phyloP scores from a whole-genome alignment of 2,113 vertebrate genomes.

The Gallinago undulata region DNA sequence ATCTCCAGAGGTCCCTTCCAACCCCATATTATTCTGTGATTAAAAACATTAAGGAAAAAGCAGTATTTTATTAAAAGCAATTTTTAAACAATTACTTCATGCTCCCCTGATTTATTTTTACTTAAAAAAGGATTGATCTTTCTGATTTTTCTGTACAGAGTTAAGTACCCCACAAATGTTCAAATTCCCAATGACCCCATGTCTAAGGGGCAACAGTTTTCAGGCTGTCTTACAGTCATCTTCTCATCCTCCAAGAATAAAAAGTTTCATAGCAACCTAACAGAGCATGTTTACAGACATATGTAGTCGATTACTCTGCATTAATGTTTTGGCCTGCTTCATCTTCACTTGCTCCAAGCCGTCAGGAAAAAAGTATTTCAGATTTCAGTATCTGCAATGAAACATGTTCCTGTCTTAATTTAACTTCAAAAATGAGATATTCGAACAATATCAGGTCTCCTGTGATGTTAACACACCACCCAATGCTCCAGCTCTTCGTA shows the following conservation, averaged over 20 bases:
- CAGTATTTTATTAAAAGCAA: not conserved
- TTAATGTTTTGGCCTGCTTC: slow-evolving; percentile 31
- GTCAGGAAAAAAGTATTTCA: slow-evolving; percentile 27
- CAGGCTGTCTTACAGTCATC: not conserved
- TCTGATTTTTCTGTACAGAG: not conserved
- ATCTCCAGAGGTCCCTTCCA: too few species aligned
- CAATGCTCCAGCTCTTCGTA: not conserved
- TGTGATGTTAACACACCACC: not conserved
- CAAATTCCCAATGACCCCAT: not conserved
- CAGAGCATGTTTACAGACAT: slow-evolving; percentile 48
- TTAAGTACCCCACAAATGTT: not conserved
- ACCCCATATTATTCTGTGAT: not conserved
- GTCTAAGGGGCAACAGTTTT: not conserved
- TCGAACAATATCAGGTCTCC: not conserved
- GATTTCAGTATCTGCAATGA: not conserved
- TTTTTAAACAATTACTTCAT: slow-evolving; percentile 4
- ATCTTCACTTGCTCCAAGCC: slow-evolving; percentile 30
- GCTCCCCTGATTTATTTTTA: not conserved
- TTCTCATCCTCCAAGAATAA: not conserved
- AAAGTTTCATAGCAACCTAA: slow-evolving; percentile 60
- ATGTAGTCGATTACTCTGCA: slow-evolving; percentile 13
- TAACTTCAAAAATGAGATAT: not conserved
- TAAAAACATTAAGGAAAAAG: slow-evolving; percentile 1
- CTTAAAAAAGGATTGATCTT: not conserved
- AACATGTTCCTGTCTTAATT: not conserved